Base-by-base conservation (phyloP, 2,888 invertebrate species). In the Neoaliturus tenellus region DNA sequence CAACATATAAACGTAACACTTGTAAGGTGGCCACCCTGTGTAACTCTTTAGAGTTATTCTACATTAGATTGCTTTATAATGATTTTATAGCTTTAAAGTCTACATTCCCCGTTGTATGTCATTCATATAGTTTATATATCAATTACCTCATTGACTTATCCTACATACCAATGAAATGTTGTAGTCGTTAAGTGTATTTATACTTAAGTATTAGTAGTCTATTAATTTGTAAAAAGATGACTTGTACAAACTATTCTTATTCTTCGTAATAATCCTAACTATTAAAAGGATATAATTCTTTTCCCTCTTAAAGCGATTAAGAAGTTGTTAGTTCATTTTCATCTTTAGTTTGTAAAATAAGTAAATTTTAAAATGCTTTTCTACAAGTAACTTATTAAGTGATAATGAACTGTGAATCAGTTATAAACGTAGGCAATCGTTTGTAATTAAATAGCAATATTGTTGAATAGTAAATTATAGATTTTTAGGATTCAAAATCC, bases 161-260 rank as follows among this genome's bases (percentile, higher is more conserved):
- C 75, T 71, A 71, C 41, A 20, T 75, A 75, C 48, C 48, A 75
- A 75, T 44, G 44, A 75, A 75, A 44, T 44, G 75, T 75, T 25
- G 75, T 75, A 75, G 75, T 75, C 25, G 75, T 75, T 75, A 28
- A 75, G 28, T 75, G 75, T 75, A 75, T 75, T 75, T 75, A 75
- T 75, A 75, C 75, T 75, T 69, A 75, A 75, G 75, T 75, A 75
- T 75, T 25, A 44, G 41, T 75, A 75, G 75, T 25, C 10, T 75
- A 75, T 75, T 75, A 48, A 44, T 75, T 75, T 75, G 75, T 75
- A 75, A 75, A 75, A 71, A 71, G 71, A 71, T 12, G 20, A 75
- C 75, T 25, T 75, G 75, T 75, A 75, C 75, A 75, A 75, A 75
- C 75, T 75, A 75, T 17, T 23, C 48, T 28, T 17, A 20, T 23